Percentiles rank a stretch among this genome's conserved stretches.
phyloP scores from a whole-genome alignment of 2,797 vertebrate species.

The Oreortyx pictus region DNA sequence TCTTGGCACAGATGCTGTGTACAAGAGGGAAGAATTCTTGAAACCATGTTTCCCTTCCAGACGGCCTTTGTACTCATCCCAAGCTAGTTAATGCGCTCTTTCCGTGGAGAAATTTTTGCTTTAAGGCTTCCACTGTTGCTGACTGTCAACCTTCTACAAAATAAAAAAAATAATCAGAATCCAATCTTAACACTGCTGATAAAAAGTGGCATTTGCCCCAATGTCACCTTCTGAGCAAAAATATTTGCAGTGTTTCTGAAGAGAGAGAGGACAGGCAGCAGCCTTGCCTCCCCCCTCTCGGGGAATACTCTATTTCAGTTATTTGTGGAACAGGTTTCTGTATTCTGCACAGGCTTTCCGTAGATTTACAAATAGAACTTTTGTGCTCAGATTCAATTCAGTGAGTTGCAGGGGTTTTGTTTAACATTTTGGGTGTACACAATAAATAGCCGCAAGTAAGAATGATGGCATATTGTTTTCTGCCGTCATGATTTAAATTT shows the following conservation, averaged over 20 bases:
- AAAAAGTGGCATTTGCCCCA: conserved; percentile 49
- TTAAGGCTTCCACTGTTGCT: conserved; percentile 37
- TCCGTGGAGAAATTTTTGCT: conserved; percentile 30
- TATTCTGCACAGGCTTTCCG: background rate
- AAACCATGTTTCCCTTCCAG: conserved; percentile 5
- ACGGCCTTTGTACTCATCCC: conserved; percentile 24
- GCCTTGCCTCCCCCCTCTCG: background rate
- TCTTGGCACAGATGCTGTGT: conserved; percentile 23
- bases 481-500: conserved; percentile 43
- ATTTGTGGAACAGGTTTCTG: conserved; percentile 42
- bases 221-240: conserved; percentile 53
- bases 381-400: conserved; percentile 3
- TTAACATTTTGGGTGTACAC: conserved; percentile 8
- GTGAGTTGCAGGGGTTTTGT: background rate
- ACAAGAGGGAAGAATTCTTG: conserved; percentile 13
- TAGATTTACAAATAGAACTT: background rate
- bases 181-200: conserved; percentile 46
- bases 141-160: conserved; percentile 32
- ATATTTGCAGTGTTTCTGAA: conserved; percentile 32
- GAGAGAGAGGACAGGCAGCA: background rate
- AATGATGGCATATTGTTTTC: background rate
- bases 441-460: background rate
- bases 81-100: conserved; percentile 21
- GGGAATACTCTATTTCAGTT: conserved; percentile 13
- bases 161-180: conserved; percentile 51